Base-by-base conservation (phyloP, 2,888 invertebrate species). In the Chironomus riparius region DNA sequence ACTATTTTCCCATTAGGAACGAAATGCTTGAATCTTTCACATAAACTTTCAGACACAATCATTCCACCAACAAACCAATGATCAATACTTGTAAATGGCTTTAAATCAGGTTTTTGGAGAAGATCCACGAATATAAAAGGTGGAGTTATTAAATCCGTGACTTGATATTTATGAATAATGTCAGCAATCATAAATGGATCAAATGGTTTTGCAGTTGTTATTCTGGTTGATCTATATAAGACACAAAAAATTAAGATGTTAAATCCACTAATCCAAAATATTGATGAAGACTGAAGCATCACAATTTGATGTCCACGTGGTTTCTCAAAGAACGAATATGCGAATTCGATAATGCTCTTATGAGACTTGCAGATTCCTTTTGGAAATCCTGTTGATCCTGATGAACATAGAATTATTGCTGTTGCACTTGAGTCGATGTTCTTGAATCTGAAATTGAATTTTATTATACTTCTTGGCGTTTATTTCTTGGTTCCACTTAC, bases 361-460 rank as follows among this genome's bases (percentile, higher is more conserved):
- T 76, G 70, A n/a, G 70, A 70, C 15, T 50, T 70, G 12, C 70
- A 62, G 24, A 76, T 24, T n/a, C 76, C 76, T 76, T 76, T 76
- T 7, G 47, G 70, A 12, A 21, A 38, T 21, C 76, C 76, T 0
- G 76, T 76, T 18, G 76, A 69, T 4, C 76, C 76, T 10, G 76
- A 76, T n/a, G 76, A 70, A 21, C 70, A 76, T 10, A 61, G 5
- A 22, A 76, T 76, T 1, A 62, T 13, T 5, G 69, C 50, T 4
- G 38, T 18, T 28, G 38, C 48, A 13, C 69, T 38, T 6, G 56
- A n/a, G 3, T 24, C 48, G 18, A 70, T 15, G 13, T 21, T 21
- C n/a, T 48, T 48, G 13, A 4, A 68, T 6, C 28, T 28, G n/a
- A n/a, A n/a, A n/a, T n/a, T n/a, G n/a, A n/a, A n/a, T n/a, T n/a